These are phyloP conservation scores for Lymantria monacha DNA, from an alignment of 2,888 invertebrate species.

Conservation along the genomic window DNA sequence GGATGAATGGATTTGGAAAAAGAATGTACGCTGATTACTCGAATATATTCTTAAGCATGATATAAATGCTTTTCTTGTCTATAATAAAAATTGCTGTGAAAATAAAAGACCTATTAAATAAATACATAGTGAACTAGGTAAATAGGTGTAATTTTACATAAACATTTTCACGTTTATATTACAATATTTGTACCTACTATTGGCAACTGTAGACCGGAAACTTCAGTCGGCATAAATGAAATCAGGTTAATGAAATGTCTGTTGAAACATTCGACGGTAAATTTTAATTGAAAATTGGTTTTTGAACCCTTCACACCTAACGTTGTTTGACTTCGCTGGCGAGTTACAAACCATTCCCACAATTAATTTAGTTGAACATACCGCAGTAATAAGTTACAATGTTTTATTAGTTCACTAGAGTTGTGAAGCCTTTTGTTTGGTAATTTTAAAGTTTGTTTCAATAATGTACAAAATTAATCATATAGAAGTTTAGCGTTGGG, in stretches of 20 bases:
- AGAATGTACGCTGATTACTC: too few relatives aligned
- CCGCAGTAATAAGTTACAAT: slow-evolving; percentile 9
- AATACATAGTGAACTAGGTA: too few relatives aligned
- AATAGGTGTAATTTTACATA: background rate
- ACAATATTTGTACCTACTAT: background rate
- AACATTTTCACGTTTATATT: background rate
- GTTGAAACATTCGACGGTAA: slow-evolving; percentile 60
- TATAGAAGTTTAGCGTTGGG: background rate
- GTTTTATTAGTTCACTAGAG: slow-evolving; percentile 1
- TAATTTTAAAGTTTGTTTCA: background rate
- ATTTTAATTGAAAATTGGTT: slow-evolving; percentile 73
- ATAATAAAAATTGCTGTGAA: too few relatives aligned
- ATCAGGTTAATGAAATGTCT: slow-evolving; percentile 78
- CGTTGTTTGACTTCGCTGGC: slow-evolving; percentile 37
- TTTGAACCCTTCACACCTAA: slow-evolving; percentile 55
- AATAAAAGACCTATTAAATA: too few relatives aligned
- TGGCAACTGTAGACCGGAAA: slow-evolving; percentile 23
- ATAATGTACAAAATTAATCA: background rate
- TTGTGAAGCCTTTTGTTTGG: background rate
- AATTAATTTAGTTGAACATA: slow-evolving; percentile 23
- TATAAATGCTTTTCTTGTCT: too few relatives aligned
- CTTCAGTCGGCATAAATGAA: slow-evolving; percentile 41
- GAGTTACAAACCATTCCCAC: slow-evolving; percentile 14
- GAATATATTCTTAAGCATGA: too few relatives aligned
- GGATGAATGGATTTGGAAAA: too few relatives aligned